These are phyloP conservation scores for Eleginops maclovinus DNA, from an alignment of 2,113 vertebrate species.

Conservation along the genomic window DNA sequence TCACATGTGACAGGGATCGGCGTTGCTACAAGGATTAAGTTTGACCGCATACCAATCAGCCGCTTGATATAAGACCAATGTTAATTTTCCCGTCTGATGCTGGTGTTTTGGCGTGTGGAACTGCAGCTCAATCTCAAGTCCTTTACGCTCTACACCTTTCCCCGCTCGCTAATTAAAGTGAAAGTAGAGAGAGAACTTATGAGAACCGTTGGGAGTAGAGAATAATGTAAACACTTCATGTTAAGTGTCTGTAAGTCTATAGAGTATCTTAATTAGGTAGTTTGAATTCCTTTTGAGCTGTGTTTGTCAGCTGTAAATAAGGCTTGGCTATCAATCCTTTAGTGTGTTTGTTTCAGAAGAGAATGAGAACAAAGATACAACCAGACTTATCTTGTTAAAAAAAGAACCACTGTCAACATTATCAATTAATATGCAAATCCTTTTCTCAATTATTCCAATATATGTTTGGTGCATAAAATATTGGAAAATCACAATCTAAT, in stretches of 20 bases:
- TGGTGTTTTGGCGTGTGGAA: neutral
- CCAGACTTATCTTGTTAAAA: neutral
- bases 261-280: slow-evolving; percentile 7
- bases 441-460: neutral
- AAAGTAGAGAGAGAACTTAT: neutral
- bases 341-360: neutral
- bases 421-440: neutral
- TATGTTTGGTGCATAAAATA: neutral
- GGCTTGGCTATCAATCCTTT: neutral
- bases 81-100: neutral
- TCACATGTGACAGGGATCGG: slow-evolving; percentile 22
- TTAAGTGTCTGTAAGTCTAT: neutral
- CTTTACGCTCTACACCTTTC: neutral
- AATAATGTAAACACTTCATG: neutral
- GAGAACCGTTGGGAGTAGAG: neutral
- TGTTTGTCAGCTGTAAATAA: neutral
- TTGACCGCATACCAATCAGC: slow-evolving; percentile 31
- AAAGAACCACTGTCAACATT: neutral
- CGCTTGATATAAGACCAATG: slow-evolving; percentile 7
- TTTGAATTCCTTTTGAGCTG: slow-evolving; percentile 7
- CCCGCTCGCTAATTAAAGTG: slow-evolving; percentile 3
- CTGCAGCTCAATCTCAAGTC: neutral
- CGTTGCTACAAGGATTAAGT: slow-evolving; percentile 29
- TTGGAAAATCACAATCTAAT: neutral
- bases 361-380: neutral